Conservation (phyloP, 2,888 invertebrate genomes). For the Euphydryas editha region DNA sequence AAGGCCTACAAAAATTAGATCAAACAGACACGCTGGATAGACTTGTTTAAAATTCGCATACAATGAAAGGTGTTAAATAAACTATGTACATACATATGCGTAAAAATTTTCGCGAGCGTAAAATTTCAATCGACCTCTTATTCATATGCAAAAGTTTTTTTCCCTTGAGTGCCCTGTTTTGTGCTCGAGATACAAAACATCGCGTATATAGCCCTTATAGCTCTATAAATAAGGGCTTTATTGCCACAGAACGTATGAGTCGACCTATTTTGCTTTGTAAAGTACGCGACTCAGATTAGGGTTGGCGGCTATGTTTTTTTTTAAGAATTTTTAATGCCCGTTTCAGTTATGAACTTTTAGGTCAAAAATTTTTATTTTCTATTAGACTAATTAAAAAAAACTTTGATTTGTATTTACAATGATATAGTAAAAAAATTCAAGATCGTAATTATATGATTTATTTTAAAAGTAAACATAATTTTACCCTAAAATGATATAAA, state of each 20-base stretch:
- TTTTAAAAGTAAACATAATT: too few species aligned
- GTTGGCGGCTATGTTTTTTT: neutral
- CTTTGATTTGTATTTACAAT: too few species aligned
- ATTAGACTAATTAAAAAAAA: too few species aligned
- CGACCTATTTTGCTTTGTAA: conserved; percentile 23
- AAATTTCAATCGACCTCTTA: conserved; percentile 74
- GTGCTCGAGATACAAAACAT: conserved; percentile 14
- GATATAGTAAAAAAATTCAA: too few species aligned
- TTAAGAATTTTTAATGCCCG: neutral
- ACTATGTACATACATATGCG: conserved; percentile 69
- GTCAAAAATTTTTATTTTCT: too few species aligned
- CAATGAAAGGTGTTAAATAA: conserved; percentile 32
- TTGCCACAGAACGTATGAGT: conserved; percentile 14
- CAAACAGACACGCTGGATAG: conserved; percentile 11
- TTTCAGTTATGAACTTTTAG: neutral
- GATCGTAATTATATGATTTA: too few species aligned
- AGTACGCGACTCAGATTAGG: conserved; percentile 18
- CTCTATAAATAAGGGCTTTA: conserved; percentile 15
- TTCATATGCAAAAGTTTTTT: conserved; percentile 73
- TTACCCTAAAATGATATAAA: too few species aligned
- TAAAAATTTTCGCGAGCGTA: conserved; percentile 59
- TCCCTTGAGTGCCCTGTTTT: conserved; percentile 47
- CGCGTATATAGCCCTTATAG: conserved; percentile 13
- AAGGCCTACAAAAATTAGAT: neutral
- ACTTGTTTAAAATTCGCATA: conserved; percentile 18